Conservation (phyloP, 2,797 vertebrate genomes). For the Limnodromus scolopaceus region DNA sequence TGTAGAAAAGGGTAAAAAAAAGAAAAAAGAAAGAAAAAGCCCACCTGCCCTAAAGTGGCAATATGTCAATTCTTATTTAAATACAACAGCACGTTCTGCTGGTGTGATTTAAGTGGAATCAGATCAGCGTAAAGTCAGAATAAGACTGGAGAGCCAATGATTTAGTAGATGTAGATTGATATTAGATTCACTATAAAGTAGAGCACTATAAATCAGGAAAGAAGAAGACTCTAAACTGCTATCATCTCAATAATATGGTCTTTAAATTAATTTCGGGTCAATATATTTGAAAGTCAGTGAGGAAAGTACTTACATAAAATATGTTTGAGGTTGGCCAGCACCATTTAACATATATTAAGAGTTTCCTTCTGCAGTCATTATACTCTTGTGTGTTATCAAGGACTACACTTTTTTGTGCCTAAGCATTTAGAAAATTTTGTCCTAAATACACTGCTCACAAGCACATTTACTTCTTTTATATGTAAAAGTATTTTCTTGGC, state of each 20-base stretch:
- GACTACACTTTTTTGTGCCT: not conserved
- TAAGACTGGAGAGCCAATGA: not conserved
- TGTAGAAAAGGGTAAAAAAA: not conserved
- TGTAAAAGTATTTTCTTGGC: not conserved
- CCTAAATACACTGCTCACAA: not conserved
- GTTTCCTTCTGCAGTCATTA: not conserved
- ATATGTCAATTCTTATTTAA: not conserved
- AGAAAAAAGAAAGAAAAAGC: not conserved
- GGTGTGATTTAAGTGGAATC: not conserved
- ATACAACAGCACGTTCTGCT: not conserved
- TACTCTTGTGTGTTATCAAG: not conserved
- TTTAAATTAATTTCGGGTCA: not conserved
- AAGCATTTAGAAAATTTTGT: not conserved
- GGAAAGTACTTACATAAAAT: not conserved
- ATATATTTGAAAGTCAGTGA: not conserved
- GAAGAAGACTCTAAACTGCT: not conserved
- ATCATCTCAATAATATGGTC: not conserved
- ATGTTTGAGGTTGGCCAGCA: not conserved
- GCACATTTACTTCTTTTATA: not conserved
- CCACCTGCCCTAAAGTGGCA: not conserved
- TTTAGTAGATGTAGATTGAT: not conserved
- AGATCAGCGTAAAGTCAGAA: not conserved
- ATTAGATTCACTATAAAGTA: not conserved
- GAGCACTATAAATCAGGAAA: not conserved
- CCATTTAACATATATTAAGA: not conserved